These are phyloP conservation scores for Molossus molossus DNA, from an alignment of 2,797 vertebrate genomes.

Conservation along the genomic window DNA sequence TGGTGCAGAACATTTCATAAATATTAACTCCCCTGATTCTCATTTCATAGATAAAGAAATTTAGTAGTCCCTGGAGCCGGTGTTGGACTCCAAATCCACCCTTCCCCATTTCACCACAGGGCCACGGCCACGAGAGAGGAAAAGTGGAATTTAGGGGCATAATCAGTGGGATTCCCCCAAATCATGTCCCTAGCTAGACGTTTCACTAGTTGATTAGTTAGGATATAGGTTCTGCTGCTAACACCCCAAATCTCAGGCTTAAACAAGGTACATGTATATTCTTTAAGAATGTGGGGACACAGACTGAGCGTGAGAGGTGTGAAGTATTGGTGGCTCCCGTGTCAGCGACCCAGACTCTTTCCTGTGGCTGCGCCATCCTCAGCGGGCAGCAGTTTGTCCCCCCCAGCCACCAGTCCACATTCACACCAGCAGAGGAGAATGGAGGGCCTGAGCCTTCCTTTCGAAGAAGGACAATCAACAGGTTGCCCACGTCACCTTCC, in stretches of 20 bases:
- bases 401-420: background rate
- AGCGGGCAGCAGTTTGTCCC: background rate
- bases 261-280: background rate
- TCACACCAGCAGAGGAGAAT: background rate
- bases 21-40: background rate
- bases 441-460: background rate
- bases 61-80: background rate
- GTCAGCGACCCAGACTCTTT: background rate
- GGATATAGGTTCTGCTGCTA: slow-evolving; percentile 1
- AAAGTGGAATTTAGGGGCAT: background rate
- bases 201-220: slow-evolving; percentile 42
- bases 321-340: background rate
- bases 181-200: background rate
- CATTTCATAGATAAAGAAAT: background rate
- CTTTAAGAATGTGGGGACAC: background rate
- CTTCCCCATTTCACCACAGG: background rate
- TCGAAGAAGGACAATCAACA: background rate
- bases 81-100: background rate
- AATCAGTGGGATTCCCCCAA: background rate
- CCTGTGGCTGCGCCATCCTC: background rate
- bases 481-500: background rate
- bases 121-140: background rate
- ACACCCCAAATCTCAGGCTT: background rate
- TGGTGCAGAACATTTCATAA: background rate
- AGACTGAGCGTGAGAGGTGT: background rate